Base-by-base conservation (phyloP, 2,888 invertebrate genomes). In the Leptopilina myrica region DNA sequence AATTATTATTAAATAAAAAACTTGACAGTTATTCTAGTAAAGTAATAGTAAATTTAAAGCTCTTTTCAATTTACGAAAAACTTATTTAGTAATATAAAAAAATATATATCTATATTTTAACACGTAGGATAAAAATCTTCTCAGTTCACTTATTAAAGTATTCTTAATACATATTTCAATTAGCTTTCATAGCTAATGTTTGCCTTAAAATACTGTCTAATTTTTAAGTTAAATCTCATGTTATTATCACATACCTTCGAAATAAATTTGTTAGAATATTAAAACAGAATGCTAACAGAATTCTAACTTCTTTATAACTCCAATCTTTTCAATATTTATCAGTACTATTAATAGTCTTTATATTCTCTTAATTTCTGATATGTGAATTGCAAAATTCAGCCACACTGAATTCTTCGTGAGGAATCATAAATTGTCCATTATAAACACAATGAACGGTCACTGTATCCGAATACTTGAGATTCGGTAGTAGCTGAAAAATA, bases 381-480 rank as follows among this genome's bases (percentile, higher is more conserved):
- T 85, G 62, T 53, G 81, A 77, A 6, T 83, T 15, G 40, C 83
- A 87, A 53, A 89, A 89, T 12, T 86, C 78, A 0, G 86, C 77
- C 0, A 91, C 84, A 77, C 93, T 92, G 92, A 92, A 94, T 80
- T 90, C 88, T 69, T 87, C 92, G 88, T 82, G 83, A 56, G 83
- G 86, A 78, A 83, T 88, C 88, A 90, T 87, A 79, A 90, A 92
- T 20, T 94, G 93, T 0, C 97, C 97, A 90, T 97, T 97, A 92
- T 95, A 95, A 0, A 97, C 95, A 2, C 96, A 94, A 86, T 96
- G 95, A 0, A 97, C 94, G 77, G 94, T 95, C 88, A 95, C 94
- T 43, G 94, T 94, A 0, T 93, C 92, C 65, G 95, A 94, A 90
- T 95, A 97, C 9, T 94, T 92, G 81, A 98, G 92, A 85, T 95